Percentiles rank a stretch among this genome's conserved stretches.
Conservation (phyloP, 2,113 vertebrate species). For the Dolichallabes microphthalmus region DNA sequence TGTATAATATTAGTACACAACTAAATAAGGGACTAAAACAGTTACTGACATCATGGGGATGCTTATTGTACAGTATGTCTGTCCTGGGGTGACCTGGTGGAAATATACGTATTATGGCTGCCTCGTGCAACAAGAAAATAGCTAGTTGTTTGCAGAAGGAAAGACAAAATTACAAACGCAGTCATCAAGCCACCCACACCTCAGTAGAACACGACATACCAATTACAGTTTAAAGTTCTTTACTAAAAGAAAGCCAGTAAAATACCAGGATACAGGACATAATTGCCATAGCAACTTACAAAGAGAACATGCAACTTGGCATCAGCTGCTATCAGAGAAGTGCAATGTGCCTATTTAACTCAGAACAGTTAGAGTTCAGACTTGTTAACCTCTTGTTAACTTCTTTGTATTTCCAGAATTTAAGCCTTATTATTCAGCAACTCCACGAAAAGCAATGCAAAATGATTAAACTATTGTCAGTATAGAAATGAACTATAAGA, state of each 20-base stretch:
- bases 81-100: neutral
- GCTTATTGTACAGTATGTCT: neutral
- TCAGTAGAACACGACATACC: neutral
- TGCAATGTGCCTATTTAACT: slow-evolving; percentile 14
- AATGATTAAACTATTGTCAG: neutral
- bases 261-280: slow-evolving; percentile 18
- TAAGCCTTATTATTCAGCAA: neutral
- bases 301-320: slow-evolving; percentile 21
- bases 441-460: neutral
- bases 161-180: slow-evolving; percentile 1
- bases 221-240: slow-evolving; percentile 30
- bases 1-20: neutral
- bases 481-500: neutral
- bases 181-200: slow-evolving; percentile 13
- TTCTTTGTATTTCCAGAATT: neutral
- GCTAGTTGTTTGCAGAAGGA: neutral
- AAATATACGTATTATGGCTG: neutral
- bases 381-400: neutral
- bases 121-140: slow-evolving; percentile 8
- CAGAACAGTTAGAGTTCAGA: neutral
- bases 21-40: neutral
- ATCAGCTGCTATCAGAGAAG: slow-evolving; percentile 26
- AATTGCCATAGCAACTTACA: slow-evolving; percentile 29
- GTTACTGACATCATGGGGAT: neutral
- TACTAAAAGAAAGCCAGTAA: slow-evolving; percentile 14